Percentiles rank a stretch among this genome's conserved stretches.
These are phyloP conservation scores for Cetonia aurata DNA, from an alignment of 2,888 invertebrate genomes.

Conservation along the genomic window DNA sequence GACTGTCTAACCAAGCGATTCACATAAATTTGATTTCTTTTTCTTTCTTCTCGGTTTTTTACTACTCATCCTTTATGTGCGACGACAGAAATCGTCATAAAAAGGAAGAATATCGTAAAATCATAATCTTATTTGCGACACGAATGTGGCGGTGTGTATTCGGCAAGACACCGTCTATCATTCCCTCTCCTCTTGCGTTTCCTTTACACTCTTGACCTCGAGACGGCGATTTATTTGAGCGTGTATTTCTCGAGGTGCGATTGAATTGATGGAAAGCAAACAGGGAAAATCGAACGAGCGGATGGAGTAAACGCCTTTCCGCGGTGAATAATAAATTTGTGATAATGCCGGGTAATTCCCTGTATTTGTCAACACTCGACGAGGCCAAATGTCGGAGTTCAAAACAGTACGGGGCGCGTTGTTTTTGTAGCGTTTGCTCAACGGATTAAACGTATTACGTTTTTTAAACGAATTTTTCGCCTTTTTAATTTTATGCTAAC, in stretches of 20 bases:
- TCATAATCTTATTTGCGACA: constrained; percentile 30
- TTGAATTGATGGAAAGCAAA: constrained; percentile 13
- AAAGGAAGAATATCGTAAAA: constrained; percentile 26
- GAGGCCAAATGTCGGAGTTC: too few relatives aligned
- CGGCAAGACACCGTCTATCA: not conserved
- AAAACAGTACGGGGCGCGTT: too few relatives aligned
- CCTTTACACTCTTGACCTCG: constrained; percentile 20
- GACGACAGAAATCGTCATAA: constrained; percentile 20
- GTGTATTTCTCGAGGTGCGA: constrained; percentile 1
- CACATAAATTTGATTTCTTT: constrained; percentile 12
- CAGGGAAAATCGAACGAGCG: constrained; percentile 6
- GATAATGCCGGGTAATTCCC: not conserved
- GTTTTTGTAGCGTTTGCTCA: too few relatives aligned
- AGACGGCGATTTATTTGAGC: too few relatives aligned
- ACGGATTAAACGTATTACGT: too few relatives aligned
- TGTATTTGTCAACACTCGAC: constrained; percentile 11
- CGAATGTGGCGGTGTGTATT: constrained; percentile 14
- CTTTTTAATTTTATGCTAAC: too few relatives aligned
- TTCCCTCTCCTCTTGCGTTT: not conserved
- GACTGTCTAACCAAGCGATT: too few relatives aligned
- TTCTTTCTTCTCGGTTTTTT: constrained; percentile 28
- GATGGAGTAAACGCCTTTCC: constrained; percentile 15
- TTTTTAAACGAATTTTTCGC: too few relatives aligned
- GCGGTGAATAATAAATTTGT: constrained; percentile 20
- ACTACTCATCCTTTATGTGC: constrained; percentile 14